A percentile compares a stretch with the other conserved stretches of the same genome.
Evolutionary conservation across 2,888 invertebrate species (phyloP).

Genomic region (Trichogramma dendrolimi): DNA sequence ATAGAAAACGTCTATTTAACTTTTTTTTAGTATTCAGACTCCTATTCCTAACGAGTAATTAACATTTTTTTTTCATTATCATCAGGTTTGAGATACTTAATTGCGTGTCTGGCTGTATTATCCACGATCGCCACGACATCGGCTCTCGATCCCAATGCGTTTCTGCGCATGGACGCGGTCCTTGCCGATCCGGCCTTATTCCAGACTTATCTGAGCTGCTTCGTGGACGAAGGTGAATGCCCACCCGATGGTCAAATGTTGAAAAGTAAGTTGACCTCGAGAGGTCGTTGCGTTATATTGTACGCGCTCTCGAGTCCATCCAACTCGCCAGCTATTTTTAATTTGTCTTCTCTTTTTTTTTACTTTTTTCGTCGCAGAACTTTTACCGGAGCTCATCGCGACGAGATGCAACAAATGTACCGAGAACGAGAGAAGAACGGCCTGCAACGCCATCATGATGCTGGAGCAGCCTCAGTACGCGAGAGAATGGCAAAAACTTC

Average conservation of each 20-base stretch:
- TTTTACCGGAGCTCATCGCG: slow-evolving; percentile 29
- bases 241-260: slow-evolving; percentile 30
- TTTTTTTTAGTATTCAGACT: too few species aligned
- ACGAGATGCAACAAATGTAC: slow-evolving; percentile 31
- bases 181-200: slow-evolving; percentile 8
- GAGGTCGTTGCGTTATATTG: background rate
- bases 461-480: slow-evolving; percentile 21
- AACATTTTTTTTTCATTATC: too few species aligned
- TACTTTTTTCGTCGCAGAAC: slow-evolving; percentile 20
- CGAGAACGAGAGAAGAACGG: slow-evolving; percentile 23
- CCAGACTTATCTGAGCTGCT: slow-evolving; percentile 29
- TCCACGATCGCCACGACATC: too few species aligned
- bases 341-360: background rate
- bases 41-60: too few species aligned
- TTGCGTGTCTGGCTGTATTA: too few species aligned
- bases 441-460: slow-evolving; percentile 20
- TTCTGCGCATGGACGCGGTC: background rate
- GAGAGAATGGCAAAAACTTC: slow-evolving; percentile 27
- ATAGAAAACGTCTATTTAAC: too few species aligned
- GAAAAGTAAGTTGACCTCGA: slow-evolving; percentile 31
- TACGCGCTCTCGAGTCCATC: background rate
- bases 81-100: too few species aligned
- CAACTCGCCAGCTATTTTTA: background rate
- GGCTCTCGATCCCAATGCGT: too few species aligned
- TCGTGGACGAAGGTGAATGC: slow-evolving; percentile 35